Percentiles rank a stretch among this genome's conserved stretches.
Evolutionary conservation across 2,888 invertebrate genomes (phyloP).

Genomic region (Brachylomia viminalis): DNA sequence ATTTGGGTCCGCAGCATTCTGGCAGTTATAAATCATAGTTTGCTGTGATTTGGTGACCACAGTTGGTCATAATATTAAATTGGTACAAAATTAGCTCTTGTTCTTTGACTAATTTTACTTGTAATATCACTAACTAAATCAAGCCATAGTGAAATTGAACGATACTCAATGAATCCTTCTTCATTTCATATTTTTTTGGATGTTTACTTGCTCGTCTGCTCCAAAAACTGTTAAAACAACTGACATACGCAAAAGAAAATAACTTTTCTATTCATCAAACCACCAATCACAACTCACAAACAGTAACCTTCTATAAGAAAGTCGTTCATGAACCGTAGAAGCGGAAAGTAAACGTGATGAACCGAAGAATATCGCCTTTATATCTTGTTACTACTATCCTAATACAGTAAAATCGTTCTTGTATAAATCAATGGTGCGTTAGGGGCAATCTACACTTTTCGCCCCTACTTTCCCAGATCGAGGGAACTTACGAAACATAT

Average conservation of each 20-base stretch:
- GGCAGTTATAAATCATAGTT: not conserved
- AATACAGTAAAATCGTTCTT: slow-evolving; percentile 63
- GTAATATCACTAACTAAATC: not conserved
- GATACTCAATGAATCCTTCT: too few relatives aligned
- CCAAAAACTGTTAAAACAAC: slow-evolving; percentile 2
- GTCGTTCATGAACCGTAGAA: slow-evolving; percentile 29
- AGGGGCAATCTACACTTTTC: slow-evolving; percentile 55
- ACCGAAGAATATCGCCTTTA: slow-evolving; percentile 33
- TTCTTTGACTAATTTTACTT: not conserved
- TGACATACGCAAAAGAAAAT: not conserved
- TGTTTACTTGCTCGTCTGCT: too few relatives aligned
- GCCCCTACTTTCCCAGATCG: slow-evolving; percentile 52
- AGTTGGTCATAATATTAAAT: not conserved
- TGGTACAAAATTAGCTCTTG: not conserved
- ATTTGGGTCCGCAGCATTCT: not conserved
- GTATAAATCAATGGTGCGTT: slow-evolving; percentile 57
- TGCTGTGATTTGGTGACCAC: too few relatives aligned
- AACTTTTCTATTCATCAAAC: slow-evolving; percentile 8
- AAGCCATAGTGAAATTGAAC: not conserved
- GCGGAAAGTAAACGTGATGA: slow-evolving; percentile 37
- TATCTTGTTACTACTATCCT: slow-evolving; percentile 50
- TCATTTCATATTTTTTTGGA: not conserved
- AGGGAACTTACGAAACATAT: slow-evolving; percentile 54
- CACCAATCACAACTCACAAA: slow-evolving; percentile 12
- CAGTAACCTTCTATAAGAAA: slow-evolving; percentile 8